phyloP scores from a whole-genome alignment of 2,797 vertebrate genomes.

The Lerista edwardsae region DNA sequence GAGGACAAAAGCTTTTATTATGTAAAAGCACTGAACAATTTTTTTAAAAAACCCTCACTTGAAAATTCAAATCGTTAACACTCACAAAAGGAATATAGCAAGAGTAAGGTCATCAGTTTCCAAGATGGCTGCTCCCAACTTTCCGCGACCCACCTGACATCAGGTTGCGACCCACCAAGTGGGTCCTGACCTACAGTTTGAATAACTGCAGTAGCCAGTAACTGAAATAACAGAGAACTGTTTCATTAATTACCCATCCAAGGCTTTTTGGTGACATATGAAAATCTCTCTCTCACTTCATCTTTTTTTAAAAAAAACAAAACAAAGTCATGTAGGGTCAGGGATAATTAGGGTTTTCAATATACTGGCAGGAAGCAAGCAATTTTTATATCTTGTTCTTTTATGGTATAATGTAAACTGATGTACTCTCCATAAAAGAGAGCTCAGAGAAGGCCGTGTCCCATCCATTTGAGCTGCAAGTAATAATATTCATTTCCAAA shows the following conservation, averaged over 20 bases:
- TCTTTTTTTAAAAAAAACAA: background rate
- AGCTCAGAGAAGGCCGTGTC: background rate
- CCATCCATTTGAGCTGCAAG: background rate
- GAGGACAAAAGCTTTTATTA: too few relatives aligned
- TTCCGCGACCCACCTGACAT: too few relatives aligned
- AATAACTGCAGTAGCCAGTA: background rate
- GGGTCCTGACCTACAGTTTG: too few relatives aligned
- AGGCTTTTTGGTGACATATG: background rate
- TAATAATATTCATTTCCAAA: background rate
- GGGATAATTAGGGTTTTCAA: background rate
- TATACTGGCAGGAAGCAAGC: background rate
- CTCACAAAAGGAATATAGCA: too few relatives aligned
- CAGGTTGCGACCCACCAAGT: too few relatives aligned
- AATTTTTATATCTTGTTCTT: constrained; percentile 22
- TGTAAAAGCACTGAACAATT: too few relatives aligned
- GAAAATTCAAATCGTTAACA: too few relatives aligned
- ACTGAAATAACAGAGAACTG: background rate
- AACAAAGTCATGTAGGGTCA: background rate
- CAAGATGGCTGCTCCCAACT: too few relatives aligned
- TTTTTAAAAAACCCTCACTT: too few relatives aligned
- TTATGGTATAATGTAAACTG: constrained; percentile 18
- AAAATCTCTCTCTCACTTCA: background rate
- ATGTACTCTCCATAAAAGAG: constrained; percentile 28
- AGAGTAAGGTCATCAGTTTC: too few relatives aligned
- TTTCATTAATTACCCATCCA: background rate